Evolutionary conservation across 92 coral and sea anemone species (phyloP).

Genomic region (Porites evermanni): DNA sequence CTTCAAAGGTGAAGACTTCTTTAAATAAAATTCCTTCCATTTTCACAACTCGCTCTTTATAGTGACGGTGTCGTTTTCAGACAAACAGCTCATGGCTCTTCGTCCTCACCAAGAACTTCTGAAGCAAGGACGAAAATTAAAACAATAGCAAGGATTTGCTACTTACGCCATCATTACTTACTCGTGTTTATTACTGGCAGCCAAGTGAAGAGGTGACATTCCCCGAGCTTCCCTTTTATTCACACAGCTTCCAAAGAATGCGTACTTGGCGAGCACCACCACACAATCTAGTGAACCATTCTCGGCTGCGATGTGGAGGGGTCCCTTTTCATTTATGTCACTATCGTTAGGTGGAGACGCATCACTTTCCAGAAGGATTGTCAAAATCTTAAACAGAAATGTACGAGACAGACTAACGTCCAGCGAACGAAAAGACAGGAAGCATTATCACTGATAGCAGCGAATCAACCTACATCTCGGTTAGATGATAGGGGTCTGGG

Average conservation of each 20-base stretch:
- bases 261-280: conserved; percentile 40
- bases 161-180: conserved; percentile 12
- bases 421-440: too few relatives aligned
- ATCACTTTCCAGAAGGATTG: conserved; percentile 29
- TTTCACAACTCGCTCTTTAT: too few relatives aligned
- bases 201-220: conserved; percentile 73
- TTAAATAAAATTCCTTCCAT: too few relatives aligned
- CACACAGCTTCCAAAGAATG: background rate
- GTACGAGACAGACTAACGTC: background rate
- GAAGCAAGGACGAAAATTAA: background rate
- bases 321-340: conserved; percentile 62
- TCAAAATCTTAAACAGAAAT: conserved; percentile 14
- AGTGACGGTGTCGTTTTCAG: too few relatives aligned
- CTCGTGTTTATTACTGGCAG: conserved; percentile 73
- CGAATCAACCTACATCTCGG: too few relatives aligned
- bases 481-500: too few relatives aligned
- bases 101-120: background rate
- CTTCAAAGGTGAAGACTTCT: too few relatives aligned
- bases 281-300: conserved; percentile 62
- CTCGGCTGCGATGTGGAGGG: conserved; percentile 77
- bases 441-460: too few relatives aligned
- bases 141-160: background rate
- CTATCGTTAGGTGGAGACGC: background rate
- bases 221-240: conserved; percentile 51
- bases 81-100: background rate